These are phyloP conservation scores for Rhincodon typus DNA, from an alignment of 2,797 vertebrate species.

Conservation along the genomic window DNA sequence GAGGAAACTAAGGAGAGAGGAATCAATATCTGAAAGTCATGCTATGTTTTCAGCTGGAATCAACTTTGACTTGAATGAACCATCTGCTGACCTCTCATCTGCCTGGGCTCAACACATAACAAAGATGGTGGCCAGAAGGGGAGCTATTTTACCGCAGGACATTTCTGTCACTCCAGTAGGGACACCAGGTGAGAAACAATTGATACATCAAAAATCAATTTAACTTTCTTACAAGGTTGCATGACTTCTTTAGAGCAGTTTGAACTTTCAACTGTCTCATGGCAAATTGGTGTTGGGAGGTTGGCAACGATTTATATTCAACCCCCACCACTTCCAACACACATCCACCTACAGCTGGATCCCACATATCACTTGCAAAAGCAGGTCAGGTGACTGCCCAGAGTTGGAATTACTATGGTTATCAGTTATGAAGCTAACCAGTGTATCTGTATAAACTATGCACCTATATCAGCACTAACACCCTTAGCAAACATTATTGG, in stretches of 20 bases:
- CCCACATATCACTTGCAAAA: background rate
- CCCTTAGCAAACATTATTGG: background rate
- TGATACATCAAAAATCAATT: background rate
- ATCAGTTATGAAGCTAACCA: background rate
- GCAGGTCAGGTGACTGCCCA: background rate
- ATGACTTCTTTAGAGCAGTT: background rate
- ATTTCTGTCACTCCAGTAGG: slow-evolving; percentile 86
- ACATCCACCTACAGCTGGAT: background rate
- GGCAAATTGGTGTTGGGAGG: background rate
- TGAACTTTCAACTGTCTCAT: background rate
- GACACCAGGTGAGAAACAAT: slow-evolving; percentile 69
- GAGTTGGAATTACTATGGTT: background rate
- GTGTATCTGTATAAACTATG: background rate
- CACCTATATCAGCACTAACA: background rate
- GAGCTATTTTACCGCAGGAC: slow-evolving; percentile 94
- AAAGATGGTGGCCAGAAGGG: slow-evolving; percentile 94
- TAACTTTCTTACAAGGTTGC: background rate
- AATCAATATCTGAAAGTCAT: slow-evolving; percentile 27
- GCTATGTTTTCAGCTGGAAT: slow-evolving; percentile 69
- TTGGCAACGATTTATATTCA: background rate
- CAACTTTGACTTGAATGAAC: slow-evolving; percentile 87
- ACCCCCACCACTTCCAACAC: background rate
- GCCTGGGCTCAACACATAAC: slow-evolving; percentile 95
- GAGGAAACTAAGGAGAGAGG: no score
- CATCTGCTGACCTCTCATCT: slow-evolving; percentile 84